Base-by-base conservation (phyloP, 2,888 invertebrate species). In the Polydrusus pterygomalis region DNA sequence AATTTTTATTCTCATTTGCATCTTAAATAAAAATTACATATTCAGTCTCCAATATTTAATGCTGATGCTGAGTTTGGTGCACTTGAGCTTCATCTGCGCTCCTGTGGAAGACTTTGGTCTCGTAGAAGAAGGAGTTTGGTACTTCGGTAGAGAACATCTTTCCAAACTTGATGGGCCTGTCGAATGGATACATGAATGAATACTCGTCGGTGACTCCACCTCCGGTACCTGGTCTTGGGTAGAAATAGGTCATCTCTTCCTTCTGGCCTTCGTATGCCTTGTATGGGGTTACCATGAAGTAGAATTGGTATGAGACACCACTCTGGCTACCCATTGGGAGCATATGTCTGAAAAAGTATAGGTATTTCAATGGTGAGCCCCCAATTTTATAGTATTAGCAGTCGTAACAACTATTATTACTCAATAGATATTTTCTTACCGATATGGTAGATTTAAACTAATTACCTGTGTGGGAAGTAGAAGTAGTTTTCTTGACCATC, bases 131-230 rank as follows among this genome's bases (percentile, higher is more conserved):
- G 88, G 91, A 91, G 88, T 94, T 94, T 51, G 93, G 90, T 17
- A 92, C 91, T 79, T 89, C 89, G 79, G 89, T 89, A 7, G 56
- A 58, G 89, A 92, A 93, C 77, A 88, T 88, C 63, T 87, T 87
- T 58, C 91, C 88, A 63, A 78, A 81, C 56, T 91, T 88, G 82
- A 93, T 90, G 20, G 88, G 88, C 80, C 93, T 92, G 84, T 95
- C 94, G 84, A 95, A 90, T 77, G 95, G 95, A 89, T 91, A 95
- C 69, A 93, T 94, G 82, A 92, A 89, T 58, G 94, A 90, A 85
- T 90, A 90, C 79, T 89, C 89, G 85, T 94, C 94, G 60, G 92
- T 60, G 75, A 75, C 80, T 13, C 74, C 76, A 8, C 68, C 69
- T 38, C 81, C 81, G 75, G 78, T 79, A 47, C 82, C 83, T n/a